phyloP scores from a whole-genome alignment of 2,888 invertebrate genomes.

The Dorcus parallelipipedus region DNA sequence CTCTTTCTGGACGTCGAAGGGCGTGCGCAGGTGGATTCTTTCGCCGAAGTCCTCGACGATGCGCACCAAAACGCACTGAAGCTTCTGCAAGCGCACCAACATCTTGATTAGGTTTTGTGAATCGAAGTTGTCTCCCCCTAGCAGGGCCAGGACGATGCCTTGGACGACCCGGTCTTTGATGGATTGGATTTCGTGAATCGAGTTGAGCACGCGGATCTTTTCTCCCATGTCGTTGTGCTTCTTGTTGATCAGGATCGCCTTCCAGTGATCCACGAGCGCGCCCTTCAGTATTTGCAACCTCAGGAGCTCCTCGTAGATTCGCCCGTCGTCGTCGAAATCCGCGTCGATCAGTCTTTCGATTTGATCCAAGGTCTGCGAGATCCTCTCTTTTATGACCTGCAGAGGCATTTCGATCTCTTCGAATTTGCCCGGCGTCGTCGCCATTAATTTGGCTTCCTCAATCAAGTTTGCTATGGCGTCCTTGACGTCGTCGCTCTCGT shows the following conservation, averaged over 20 bases:
- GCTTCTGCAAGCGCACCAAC: slow-evolving; percentile 36
- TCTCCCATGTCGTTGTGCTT: slow-evolving; percentile 33
- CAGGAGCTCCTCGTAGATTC: slow-evolving; percentile 35
- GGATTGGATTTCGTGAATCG: slow-evolving; percentile 37
- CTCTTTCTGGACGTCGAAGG: slow-evolving; percentile 52
- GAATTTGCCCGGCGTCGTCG: slow-evolving; percentile 21
- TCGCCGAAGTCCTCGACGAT: slow-evolving; percentile 39
- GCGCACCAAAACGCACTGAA: slow-evolving; percentile 38
- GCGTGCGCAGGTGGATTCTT: slow-evolving; percentile 47
- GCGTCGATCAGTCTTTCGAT: slow-evolving; percentile 38
- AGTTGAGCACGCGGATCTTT: slow-evolving; percentile 37
- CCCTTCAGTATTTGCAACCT: slow-evolving; percentile 39
- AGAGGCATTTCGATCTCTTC: slow-evolving; percentile 27
- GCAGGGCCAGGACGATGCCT: slow-evolving; percentile 29
- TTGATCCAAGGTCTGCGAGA: slow-evolving; percentile 34
- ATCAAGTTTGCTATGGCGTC: slow-evolving; percentile 36
- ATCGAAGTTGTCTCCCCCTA: slow-evolving; percentile 33
- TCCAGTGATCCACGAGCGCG: slow-evolving; percentile 39
- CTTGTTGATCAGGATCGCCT: slow-evolving; percentile 33
- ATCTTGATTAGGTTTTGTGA: slow-evolving; percentile 36
- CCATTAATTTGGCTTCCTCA: slow-evolving; percentile 28
- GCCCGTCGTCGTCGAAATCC: slow-evolving; percentile 35
- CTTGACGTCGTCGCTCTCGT: slow-evolving; percentile 19
- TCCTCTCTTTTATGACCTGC: slow-evolving; percentile 38
- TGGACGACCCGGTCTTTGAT: slow-evolving; percentile 32